A percentile compares a stretch with the other conserved stretches of the same genome.
phyloP scores from a whole-genome alignment of 1,140 invertebrate species.

The Campodea augens region DNA sequence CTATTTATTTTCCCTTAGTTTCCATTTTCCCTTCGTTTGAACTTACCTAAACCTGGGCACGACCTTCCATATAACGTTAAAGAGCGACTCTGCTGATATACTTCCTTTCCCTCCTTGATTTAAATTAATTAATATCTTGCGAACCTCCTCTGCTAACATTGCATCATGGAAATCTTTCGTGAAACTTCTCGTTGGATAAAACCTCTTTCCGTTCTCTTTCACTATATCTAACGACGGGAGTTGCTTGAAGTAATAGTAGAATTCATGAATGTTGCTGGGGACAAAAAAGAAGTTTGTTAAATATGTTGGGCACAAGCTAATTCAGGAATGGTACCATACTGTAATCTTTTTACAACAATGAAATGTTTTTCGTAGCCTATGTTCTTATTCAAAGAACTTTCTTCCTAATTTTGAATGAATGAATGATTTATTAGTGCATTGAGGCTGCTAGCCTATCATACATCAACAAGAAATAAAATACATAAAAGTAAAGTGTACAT shows the following conservation, averaged over 20 bases:
- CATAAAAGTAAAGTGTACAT: too few species aligned
- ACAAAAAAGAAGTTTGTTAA: constrained; percentile 12
- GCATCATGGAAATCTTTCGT: constrained; percentile 39
- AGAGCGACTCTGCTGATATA: constrained; percentile 61
- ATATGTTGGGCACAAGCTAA: too few species aligned
- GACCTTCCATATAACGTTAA: constrained; percentile 68
- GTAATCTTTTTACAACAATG: too few species aligned
- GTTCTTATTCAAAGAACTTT: too few species aligned
- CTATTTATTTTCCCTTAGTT: too few species aligned
- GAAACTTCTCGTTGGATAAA: constrained; percentile 39
- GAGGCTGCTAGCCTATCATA: too few species aligned
- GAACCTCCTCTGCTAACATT: constrained; percentile 53
- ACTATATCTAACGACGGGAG: constrained; percentile 47
- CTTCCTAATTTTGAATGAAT: too few species aligned
- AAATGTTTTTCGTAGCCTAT: too few species aligned
- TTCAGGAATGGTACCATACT: too few species aligned
- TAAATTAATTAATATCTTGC: constrained; percentile 53
- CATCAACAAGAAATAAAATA: too few species aligned
- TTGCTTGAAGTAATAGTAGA: constrained; percentile 61
- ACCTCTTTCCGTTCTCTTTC: constrained; percentile 25
- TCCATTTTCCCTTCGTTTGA: not conserved
- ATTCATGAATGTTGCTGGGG: constrained; percentile 60
- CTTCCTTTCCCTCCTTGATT: constrained; percentile 49
- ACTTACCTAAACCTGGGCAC: constrained; percentile 50
- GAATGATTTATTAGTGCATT: too few species aligned